These are phyloP conservation scores for Tenthredo amoena DNA, from an alignment of 2,888 invertebrate species.

Conservation along the genomic window DNA sequence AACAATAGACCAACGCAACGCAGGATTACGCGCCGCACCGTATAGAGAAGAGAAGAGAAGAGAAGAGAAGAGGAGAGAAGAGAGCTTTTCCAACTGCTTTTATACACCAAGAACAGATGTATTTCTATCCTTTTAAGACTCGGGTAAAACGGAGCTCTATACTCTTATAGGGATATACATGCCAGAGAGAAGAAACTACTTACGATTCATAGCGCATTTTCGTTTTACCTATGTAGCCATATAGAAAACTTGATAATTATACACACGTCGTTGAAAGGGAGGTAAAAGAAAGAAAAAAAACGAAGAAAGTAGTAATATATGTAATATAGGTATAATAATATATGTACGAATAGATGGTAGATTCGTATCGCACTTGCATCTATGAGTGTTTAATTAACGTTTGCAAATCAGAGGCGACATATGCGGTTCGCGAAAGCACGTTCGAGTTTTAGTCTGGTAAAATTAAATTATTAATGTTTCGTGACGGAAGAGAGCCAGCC, in stretches of 20 bases:
- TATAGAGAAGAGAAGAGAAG: not conserved
- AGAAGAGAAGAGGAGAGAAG: not conserved
- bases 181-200: not conserved
- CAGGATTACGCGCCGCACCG: constrained; percentile 19
- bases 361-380: constrained; percentile 15
- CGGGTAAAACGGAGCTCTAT: not conserved
- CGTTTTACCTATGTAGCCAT: not conserved
- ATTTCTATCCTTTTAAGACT: constrained; percentile 38
- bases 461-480: constrained; percentile 47
- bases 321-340: not conserved
- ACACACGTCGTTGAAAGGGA: not conserved
- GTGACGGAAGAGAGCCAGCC: constrained; percentile 29
- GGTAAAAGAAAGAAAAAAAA: not conserved
- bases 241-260: not conserved
- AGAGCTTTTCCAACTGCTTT: constrained; percentile 48
- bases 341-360: not conserved
- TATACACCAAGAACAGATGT: constrained; percentile 15
- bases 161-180: not conserved
- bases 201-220: not conserved
- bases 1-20: constrained; percentile 47
- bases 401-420: constrained; percentile 16
- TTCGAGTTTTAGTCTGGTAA: constrained; percentile 25
- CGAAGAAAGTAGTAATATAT: too few relatives aligned
- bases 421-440: not conserved
- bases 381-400: constrained; percentile 39